Conservation (phyloP, 2,797 vertebrate genomes). For the Aplochiton taeniatus region DNA sequence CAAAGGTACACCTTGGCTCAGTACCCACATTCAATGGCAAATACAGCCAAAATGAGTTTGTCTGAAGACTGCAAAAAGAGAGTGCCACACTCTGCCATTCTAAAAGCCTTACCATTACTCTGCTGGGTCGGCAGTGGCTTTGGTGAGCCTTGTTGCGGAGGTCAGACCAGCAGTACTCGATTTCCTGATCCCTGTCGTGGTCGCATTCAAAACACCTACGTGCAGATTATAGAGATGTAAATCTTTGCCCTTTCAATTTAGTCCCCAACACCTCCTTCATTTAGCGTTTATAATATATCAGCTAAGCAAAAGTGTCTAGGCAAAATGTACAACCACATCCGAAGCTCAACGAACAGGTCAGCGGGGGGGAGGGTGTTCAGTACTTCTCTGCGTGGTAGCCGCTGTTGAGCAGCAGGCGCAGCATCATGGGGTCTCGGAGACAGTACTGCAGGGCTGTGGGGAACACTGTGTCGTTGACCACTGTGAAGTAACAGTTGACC, state of each 20-base stretch:
- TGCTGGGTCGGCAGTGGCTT: conserved; percentile 41
- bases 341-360: neutral
- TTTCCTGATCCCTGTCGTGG: conserved; percentile 72
- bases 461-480: conserved; percentile 80
- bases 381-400: conserved; percentile 79
- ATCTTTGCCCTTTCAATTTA: neutral
- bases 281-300: neutral
- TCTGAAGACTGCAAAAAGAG: neutral
- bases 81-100: neutral
- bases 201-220: conserved; percentile 83
- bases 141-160: conserved; percentile 47
- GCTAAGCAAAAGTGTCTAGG: neutral
- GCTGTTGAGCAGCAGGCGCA: conserved; percentile 83
- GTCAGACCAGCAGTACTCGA: conserved; percentile 47
- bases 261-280: neutral
- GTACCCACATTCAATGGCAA: neutral
- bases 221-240: neutral
- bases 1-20: neutral
- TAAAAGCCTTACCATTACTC: conserved; percentile 59
- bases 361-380: neutral
- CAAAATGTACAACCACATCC: neutral
- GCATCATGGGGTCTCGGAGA: conserved; percentile 80
- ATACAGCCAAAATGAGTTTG: neutral
- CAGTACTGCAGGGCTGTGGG: conserved; percentile 87
- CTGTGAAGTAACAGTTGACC: conserved; percentile 86